phyloP scores from a whole-genome alignment of 1,140 invertebrate genomes.

The Lineus longissimus region DNA sequence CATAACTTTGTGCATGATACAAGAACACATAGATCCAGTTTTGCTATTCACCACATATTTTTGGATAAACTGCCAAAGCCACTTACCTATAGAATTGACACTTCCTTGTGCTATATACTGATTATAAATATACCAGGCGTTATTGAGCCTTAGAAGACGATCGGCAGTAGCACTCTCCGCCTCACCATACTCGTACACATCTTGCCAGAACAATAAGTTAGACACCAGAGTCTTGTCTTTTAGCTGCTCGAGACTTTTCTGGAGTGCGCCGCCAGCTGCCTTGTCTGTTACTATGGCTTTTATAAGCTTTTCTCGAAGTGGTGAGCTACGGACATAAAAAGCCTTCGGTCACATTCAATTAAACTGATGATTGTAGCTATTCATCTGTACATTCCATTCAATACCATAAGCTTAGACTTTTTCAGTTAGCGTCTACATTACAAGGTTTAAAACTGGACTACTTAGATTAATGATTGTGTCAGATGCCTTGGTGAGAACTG shows the following conservation, averaged over 20 bases:
- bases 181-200: conserved; percentile 46
- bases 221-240: conserved; percentile 27
- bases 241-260: conserved; percentile 28
- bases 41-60: too few species aligned
- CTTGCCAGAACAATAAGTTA: conserved; percentile 48
- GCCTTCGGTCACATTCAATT: conserved; percentile 23
- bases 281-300: conserved; percentile 45
- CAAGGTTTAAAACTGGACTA: too few species aligned
- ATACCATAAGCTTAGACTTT: too few species aligned
- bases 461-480: too few species aligned
- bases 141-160: conserved; percentile 41
- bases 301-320: conserved; percentile 37
- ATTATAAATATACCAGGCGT: conserved; percentile 53
- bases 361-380: too few species aligned
- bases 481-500: too few species aligned
- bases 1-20: too few species aligned
- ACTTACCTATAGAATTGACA: conserved; percentile 35
- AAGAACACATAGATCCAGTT: too few species aligned
- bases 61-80: too few species aligned
- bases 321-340: conserved; percentile 9
- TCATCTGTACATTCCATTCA: too few species aligned
- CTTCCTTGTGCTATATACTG: conserved; percentile 38
- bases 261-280: conserved; percentile 49
- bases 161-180: conserved; percentile 45
- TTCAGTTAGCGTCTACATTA: too few species aligned